phyloP scores from a whole-genome alignment of 2,888 invertebrate species.

The Noctua janthina region DNA sequence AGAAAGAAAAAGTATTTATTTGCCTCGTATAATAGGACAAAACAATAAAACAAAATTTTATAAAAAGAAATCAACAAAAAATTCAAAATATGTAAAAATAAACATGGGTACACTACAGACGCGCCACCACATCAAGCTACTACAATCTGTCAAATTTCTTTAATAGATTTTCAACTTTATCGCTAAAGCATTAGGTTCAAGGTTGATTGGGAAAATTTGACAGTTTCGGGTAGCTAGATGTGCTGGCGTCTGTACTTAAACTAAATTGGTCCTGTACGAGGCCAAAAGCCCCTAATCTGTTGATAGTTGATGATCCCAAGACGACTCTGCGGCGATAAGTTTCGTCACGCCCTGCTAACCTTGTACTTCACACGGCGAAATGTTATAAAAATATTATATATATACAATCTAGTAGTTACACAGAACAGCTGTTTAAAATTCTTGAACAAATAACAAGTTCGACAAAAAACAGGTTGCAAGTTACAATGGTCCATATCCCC shows the following conservation, averaged over 20 bases:
- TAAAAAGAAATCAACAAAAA: not conserved
- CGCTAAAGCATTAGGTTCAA: no score
- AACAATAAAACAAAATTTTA: not conserved
- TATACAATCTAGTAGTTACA: not conserved
- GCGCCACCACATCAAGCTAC: no score
- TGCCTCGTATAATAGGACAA: not conserved
- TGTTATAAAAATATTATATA: not conserved
- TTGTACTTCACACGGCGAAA: not conserved
- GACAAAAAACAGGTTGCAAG: not conserved
- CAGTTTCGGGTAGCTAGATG: no score
- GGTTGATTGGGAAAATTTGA: no score
- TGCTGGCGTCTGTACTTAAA: not conserved
- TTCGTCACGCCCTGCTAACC: not conserved
- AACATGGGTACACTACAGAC: not conserved
- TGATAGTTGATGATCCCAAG: not conserved
- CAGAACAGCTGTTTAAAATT: slow-evolving; percentile 21
- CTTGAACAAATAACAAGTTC: not conserved
- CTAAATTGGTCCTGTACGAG: not conserved
- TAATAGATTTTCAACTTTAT: no score
- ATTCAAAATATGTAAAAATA: not conserved
- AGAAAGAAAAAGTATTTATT: not conserved
- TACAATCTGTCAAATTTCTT: no score
- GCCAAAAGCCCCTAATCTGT: not conserved
- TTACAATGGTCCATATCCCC: slow-evolving; percentile 6
- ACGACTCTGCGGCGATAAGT: not conserved